A percentile compares a stretch with the other conserved stretches of the same genome.
phyloP scores from a whole-genome alignment of 1,140 invertebrate species.

The Papilio glaucus region DNA sequence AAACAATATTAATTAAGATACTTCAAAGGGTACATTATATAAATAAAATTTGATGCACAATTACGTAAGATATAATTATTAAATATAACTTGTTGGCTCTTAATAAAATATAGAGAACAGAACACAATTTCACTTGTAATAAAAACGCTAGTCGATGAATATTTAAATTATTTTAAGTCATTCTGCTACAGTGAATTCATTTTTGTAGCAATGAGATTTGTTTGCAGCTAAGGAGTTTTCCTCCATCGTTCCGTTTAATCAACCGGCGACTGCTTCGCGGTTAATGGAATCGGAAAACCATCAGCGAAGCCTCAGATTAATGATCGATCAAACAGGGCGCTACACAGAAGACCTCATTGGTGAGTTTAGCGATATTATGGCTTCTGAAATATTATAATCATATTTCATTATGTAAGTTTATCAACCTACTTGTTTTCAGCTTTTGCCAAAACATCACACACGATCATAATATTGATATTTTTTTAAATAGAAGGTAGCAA shows the following conservation, averaged over 20 bases:
- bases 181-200: not conserved
- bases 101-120: no score
- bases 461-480: no score
- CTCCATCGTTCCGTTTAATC: constrained; percentile 39
- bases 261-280: constrained; percentile 36
- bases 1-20: no score
- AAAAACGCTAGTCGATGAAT: not conserved
- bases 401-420: no score
- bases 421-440: no score
- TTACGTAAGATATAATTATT: no score
- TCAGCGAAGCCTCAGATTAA: constrained; percentile 40
- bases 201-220: not conserved
- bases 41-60: no score
- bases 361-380: not conserved
- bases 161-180: not conserved
- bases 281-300: constrained; percentile 44
- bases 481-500: no score
- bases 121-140: no score
- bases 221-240: constrained; percentile 27
- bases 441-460: no score
- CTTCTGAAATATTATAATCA: not conserved
- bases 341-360: not conserved
- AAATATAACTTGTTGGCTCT: no score
- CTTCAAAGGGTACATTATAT: no score
- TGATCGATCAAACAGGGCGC: constrained; percentile 28